Evolutionary conservation across 2,113 vertebrate genomes (phyloP), one percentile per base, ranked within the genome.

Genomic region (Ramphastos sulfuratus): DNA sequence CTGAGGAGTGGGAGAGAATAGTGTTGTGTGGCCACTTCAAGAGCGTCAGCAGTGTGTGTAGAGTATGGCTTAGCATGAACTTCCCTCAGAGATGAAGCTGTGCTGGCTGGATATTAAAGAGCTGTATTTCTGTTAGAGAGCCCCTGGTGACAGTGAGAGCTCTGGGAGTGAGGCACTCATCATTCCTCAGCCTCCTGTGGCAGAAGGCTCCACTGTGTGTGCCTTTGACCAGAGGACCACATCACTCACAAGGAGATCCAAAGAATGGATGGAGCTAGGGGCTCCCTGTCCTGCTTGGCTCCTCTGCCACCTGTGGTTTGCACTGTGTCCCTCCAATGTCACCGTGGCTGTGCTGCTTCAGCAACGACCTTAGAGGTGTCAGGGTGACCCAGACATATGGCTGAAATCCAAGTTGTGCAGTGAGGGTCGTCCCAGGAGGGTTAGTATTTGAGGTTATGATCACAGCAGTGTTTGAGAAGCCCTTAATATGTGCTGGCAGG

Each of bases 11-110:
- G 52, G 19, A 13, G 2, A 18, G 25, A 74, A 20, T 4, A 2
- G 3, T 1, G 0, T 16, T 15, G 16, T 8, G 4, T 44, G 31
- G 25, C 14, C 11, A 27, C 24, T 2, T 14, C 23, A 2, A 33
- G 10, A 33, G 15, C 31, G 33, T 24, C 2, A 0, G 8, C 59
- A 72, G 35, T 0, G 1, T 0, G 1, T 31, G 14, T 7, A 9
- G 35, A 7, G 10, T 50, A 25, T 42, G 48, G 42, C 18, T 37
- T 39, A n/a, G 31, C 33, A 44, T 0, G 2, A 74, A 7, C 33
- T 1, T 42, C 35, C 16, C 24, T 66, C 14, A 21, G 55, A 55
- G 35, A 19, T 1, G 6, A 27, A 74, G 60, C 7, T 1, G 2
- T 39, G 35, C 28, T 71, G 17, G 14, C 19, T 84, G 11, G 16